Base-by-base conservation (phyloP, 1,140 invertebrate genomes). In the Maniola jurtina region DNA sequence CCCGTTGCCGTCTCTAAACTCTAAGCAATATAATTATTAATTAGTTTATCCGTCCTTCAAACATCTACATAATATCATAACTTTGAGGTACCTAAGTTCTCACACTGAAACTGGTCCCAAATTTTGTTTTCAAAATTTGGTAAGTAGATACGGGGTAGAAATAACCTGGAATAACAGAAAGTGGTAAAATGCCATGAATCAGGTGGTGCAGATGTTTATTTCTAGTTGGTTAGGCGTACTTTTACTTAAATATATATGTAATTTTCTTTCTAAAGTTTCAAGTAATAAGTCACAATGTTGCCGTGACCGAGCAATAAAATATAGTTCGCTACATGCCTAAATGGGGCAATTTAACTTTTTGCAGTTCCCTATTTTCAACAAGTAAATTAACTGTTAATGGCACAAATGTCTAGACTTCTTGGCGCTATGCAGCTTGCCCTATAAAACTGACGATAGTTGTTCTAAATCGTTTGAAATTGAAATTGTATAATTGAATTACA, bases 321-420 rank as follows among this genome's bases (percentile, higher is more conserved):
- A 10, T 42, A 42, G 40, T 52, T 52, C 6, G 14, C 48, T 52
- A 52, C 48, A 52, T 25, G 48, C 48, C 48, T 52, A 52, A 52
- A 52, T 52, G 48, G 47, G 48, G 48, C 48, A 52, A 45, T 52
- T 52, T 52, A 25, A 7, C 48, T 52, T 52, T 52, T 52, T 52
- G 48, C 48, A 52, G 48, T 52, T 52, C 54, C 54, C n/a, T 55
- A 34, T 34, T 55, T 55, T 55, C 54, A 55, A 55, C 25, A 55
- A 55, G 54, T 55, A 55, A 55, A 55, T 55, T 55, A 55, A 55
- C 54, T 55, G 54, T 15, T 55, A 55, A 55, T 55, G 54, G 54
- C 34, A 35, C 4, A 55, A 55, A 35, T 13, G 54, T 55, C 54
- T 55, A 55, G 54, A 55, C 54, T 55, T 55, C 13, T 2, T 35